Percentiles rank a stretch among this genome's conserved stretches.
phyloP scores from a whole-genome alignment of 1,140 invertebrate species.

The Camponotus vicinus region DNA sequence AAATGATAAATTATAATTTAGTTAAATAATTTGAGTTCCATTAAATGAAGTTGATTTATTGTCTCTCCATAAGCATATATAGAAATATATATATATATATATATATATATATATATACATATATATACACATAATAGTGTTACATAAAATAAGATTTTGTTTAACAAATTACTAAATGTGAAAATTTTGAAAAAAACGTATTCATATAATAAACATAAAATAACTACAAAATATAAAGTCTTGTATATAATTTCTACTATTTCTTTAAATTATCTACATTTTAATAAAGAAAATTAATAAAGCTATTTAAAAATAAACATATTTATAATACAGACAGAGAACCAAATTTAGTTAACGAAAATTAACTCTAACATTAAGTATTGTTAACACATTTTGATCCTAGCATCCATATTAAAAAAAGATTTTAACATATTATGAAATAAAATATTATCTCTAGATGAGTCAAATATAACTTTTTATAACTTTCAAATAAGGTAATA shows the following conservation, averaged over 20 bases:
- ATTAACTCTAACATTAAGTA: background rate
- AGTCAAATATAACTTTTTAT: background rate
- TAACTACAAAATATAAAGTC: background rate
- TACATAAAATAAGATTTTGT: background rate
- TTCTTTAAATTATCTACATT: constrained; percentile 15
- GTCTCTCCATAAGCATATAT: background rate
- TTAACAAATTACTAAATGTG: background rate
- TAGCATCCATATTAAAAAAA: background rate
- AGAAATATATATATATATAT: background rate
- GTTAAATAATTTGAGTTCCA: constrained; percentile 15
- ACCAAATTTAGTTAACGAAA: background rate
- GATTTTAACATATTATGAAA: background rate
- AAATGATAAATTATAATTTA: constrained; percentile 31
- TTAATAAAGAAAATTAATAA: constrained; percentile 12
- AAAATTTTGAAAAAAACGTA: background rate
- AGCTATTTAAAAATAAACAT: background rate
- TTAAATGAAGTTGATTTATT: constrained; percentile 6
- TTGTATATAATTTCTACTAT: background rate
- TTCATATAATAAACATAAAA: background rate
- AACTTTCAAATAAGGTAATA: constrained; percentile 1
- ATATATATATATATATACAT: too few species aligned
- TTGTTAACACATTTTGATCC: background rate
- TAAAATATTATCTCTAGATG: background rate
- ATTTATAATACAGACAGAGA: background rate
- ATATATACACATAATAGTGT: background rate